Percentiles rank a stretch among this genome's conserved stretches.
Evolutionary conservation across 2,113 vertebrate genomes (phyloP).

Genomic region (Meleagris gallopavo): DNA sequence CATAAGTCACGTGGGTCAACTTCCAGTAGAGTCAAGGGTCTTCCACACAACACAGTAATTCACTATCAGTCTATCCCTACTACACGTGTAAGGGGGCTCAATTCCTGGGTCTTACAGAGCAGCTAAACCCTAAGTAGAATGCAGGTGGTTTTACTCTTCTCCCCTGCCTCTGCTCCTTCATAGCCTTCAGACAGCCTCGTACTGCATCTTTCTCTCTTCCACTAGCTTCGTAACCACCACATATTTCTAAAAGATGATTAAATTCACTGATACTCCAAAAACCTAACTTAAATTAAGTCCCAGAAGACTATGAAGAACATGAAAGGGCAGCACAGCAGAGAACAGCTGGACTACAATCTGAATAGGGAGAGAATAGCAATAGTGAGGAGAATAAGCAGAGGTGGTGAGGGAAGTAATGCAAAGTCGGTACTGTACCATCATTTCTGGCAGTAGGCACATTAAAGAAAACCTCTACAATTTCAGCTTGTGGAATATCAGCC

Average conservation of each 20-base stretch:
- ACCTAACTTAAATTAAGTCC: neutral
- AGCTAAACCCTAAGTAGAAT: neutral
- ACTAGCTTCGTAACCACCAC: neutral
- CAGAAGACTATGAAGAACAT: neutral
- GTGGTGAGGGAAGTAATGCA: neutral
- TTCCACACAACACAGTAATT: neutral
- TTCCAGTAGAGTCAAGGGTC: conserved; percentile 33
- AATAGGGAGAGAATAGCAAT: rapidly evolving
- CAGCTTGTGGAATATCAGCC: neutral
- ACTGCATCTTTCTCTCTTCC: neutral
- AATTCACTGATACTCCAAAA: neutral
- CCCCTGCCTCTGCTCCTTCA: neutral
- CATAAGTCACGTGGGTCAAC: neutral
- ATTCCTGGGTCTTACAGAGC: neutral
- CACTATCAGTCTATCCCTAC: neutral
- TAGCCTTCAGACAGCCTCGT: neutral
- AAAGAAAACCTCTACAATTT: neutral
- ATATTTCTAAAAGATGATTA: neutral
- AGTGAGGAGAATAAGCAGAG: neutral
- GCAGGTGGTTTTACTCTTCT: neutral
- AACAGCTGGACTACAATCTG: rapidly evolving
- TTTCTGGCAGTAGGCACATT: neutral
- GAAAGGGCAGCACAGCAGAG: neutral
- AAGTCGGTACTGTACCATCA: neutral
- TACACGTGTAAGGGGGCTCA: neutral